phyloP scores from a whole-genome alignment of 2,888 invertebrate species.

The Drosophila anceps region DNA sequence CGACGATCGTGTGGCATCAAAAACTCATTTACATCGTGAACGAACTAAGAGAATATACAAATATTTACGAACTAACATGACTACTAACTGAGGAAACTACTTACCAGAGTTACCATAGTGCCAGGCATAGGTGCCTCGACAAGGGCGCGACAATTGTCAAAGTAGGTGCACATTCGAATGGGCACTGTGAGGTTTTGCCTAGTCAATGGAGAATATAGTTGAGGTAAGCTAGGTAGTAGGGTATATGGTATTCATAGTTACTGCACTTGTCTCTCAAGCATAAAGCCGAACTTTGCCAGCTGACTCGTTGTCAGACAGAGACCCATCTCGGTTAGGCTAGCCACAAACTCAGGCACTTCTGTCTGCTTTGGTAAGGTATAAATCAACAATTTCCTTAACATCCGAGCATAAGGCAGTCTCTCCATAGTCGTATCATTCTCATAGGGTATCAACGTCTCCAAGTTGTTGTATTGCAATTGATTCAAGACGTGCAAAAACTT shows the following conservation, averaged over 20 bases:
- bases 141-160: constrained; percentile 66
- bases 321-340: constrained; percentile 82
- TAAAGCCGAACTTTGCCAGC: constrained; percentile 62
- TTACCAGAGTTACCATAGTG: constrained; percentile 46
- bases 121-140: constrained; percentile 53
- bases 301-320: constrained; percentile 80
- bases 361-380: constrained; percentile 11
- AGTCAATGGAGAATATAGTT: no score
- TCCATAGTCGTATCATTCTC: constrained; percentile 71
- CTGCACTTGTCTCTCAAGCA: not conserved
- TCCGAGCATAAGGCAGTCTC: constrained; percentile 61
- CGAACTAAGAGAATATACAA: constrained; percentile 56
- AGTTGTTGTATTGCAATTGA: constrained; percentile 62
- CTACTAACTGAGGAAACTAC: no score
- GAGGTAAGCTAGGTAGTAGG: not conserved
- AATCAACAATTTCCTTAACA: constrained; percentile 31
- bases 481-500: constrained; percentile 70
- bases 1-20: constrained; percentile 67
- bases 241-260: not conserved
- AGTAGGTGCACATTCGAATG: constrained; percentile 55
- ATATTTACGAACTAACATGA: not conserved
- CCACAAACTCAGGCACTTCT: constrained; percentile 44
- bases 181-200: constrained; percentile 31
- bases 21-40: constrained; percentile 80
- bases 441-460: constrained; percentile 67